Conservation (phyloP, 2,113 vertebrate species). For the Oophaga pumilio region DNA sequence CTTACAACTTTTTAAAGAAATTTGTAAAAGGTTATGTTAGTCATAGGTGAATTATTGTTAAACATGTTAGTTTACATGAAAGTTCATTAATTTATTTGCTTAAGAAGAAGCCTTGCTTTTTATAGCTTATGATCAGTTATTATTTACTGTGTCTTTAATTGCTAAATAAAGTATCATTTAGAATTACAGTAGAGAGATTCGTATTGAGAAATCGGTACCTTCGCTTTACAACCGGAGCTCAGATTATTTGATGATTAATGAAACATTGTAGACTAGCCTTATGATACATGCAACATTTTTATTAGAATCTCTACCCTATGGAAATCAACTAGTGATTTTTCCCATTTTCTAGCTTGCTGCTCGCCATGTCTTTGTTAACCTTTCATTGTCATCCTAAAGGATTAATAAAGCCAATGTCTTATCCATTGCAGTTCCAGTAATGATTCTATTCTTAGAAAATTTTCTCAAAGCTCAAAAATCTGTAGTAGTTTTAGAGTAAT, state of each 20-base stretch:
- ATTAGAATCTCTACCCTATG: constrained; percentile 9
- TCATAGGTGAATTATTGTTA: background rate
- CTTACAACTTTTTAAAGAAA: background rate
- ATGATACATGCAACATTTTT: background rate
- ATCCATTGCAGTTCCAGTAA: background rate
- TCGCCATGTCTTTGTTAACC: constrained; percentile 36
- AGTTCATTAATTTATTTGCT: constrained; percentile 18
- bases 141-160: background rate
- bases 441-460: background rate
- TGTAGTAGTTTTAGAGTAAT: background rate
- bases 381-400: constrained; percentile 1
- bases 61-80: background rate
- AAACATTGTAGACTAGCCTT: background rate
- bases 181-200: background rate
- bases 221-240: no score
- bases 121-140: background rate
- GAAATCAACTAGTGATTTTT: constrained; percentile 26
- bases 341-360: constrained; percentile 16
- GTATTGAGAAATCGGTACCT: background rate
- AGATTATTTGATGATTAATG: constrained; percentile 13
- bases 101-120: background rate
- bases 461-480: background rate
- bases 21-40: background rate
- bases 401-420: constrained; percentile 20
- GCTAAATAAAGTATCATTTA: background rate